These are phyloP conservation scores for Drosophila subquinaria DNA, from an alignment of 2,888 invertebrate genomes.

Conservation along the genomic window DNA sequence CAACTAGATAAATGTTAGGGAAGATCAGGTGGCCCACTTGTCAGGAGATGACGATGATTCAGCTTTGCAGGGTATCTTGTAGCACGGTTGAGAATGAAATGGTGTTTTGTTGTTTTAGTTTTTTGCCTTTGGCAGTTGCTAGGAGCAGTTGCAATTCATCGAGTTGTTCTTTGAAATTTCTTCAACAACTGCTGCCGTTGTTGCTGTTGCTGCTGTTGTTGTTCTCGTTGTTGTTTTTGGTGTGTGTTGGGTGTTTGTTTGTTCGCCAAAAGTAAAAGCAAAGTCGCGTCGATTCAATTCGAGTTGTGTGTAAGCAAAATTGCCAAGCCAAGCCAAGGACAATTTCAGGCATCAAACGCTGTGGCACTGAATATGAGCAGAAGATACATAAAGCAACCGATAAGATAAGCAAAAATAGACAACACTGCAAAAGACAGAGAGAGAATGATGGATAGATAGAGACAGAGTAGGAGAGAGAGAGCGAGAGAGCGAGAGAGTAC, in stretches of 20 bases:
- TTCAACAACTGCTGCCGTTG: constrained; percentile 18
- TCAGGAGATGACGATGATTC: neutral
- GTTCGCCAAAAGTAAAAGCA: constrained; percentile 54
- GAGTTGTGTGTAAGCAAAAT: constrained; percentile 69
- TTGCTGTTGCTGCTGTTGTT: constrained; percentile 5
- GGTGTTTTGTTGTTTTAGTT: constrained; percentile 11
- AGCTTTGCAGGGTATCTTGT: constrained; percentile 25
- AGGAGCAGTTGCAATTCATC: constrained; percentile 53
- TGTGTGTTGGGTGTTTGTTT: constrained; percentile 31
- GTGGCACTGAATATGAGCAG: constrained; percentile 54
- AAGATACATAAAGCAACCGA: constrained; percentile 45
- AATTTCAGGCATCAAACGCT: constrained; percentile 39
- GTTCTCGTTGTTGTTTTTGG: constrained; percentile 13
- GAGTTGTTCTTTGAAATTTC: constrained; percentile 54
- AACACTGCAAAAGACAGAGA: neutral
- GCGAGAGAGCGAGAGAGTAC: neutral
- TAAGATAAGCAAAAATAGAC: constrained; percentile 48
- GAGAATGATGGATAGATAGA: neutral
- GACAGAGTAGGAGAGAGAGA: neutral
- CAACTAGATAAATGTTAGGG: neutral
- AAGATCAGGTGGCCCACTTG: neutral
- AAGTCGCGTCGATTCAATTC: constrained; percentile 67
- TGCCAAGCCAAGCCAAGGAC: constrained; percentile 57
- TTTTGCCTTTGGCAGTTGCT: constrained; percentile 32
- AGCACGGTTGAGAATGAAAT: neutral